phyloP scores from a whole-genome alignment of 1,140 invertebrate genomes.

The Scaptodrosophila lebanonensis region DNA sequence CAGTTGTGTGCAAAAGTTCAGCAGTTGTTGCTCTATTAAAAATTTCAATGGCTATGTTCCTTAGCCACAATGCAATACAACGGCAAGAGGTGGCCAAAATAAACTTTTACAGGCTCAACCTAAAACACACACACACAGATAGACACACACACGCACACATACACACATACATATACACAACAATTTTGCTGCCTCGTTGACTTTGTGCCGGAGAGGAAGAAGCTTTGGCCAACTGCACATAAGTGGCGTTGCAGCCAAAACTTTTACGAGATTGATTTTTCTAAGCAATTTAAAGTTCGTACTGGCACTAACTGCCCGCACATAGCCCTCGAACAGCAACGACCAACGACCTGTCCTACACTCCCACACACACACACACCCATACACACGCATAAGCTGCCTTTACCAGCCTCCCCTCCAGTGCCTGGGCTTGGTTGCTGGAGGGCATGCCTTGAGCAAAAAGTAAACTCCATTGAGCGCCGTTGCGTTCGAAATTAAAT shows the following conservation, averaged over 20 bases:
- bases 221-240: slow-evolving; percentile 51
- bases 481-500: slow-evolving; percentile 57
- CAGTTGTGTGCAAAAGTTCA: no score
- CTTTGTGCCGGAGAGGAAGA: slow-evolving; percentile 34
- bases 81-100: no score
- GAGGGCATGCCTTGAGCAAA: no score
- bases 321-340: neutral
- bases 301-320: slow-evolving; percentile 1
- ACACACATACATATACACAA: slow-evolving; percentile 18
- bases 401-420: no score
- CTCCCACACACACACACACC: neutral
- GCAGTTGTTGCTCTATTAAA: no score
- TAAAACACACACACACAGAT: slow-evolving; percentile 8
- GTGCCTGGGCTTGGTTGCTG: no score
- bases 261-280: slow-evolving; percentile 74
- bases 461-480: slow-evolving; percentile 32
- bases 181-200: slow-evolving; percentile 56
- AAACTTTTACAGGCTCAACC: slow-evolving; percentile 9
- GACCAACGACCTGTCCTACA: slow-evolving; percentile 1
- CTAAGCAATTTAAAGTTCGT: slow-evolving; percentile 70
- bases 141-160: slow-evolving; percentile 15
- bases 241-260: slow-evolving; percentile 44
- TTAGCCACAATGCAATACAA: no score
- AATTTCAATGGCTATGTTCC: no score
- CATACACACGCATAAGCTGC: neutral